Evolutionary conservation across 2,888 invertebrate species (phyloP), one percentile per base, ranked within the genome.

Genomic region (Abscondita cerata): DNA sequence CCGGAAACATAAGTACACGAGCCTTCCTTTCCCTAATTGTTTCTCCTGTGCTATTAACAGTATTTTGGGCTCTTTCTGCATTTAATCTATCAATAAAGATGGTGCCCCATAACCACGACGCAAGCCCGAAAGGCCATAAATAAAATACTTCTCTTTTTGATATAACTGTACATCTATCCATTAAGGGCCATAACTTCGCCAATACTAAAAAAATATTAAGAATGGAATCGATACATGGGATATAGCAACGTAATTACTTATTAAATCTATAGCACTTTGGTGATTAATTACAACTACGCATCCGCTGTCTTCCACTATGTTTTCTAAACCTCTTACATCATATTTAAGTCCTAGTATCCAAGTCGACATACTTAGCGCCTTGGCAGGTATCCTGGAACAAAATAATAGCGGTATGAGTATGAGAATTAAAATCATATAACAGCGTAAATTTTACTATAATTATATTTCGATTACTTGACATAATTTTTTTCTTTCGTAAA

Each of bases 1-100:
- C 97, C 0, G 97, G 96, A 79, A 95, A 98, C 64, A 98, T 85
- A 76, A 94, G 85, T 52, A 97, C 82, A 79, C 90, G 90, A 61
- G 61, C 62, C 82, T 89, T 88, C 65, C 86, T 82, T 18, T 86
- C 81, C 67, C 83, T 85, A 40, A 92, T 89, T 19, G 87, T 88
- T 51, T 83, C 81, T 1, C 89, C 87, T 65, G 92, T 90, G 63
- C 87, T 85, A 76, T 91, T 90, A 71, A 95, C 85, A 0, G 90
- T 87, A 56, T 86, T 84, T 33, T 89, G 86, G 0, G 95, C 92
- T 64, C 89, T 88, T 40, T 83, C 83, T 33, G 86, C 84, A 25
- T 91, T 90, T 0, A 88, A 84, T 64, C 96, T 83, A 80, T 95
- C 89, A 50, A 96, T 93, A 78, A 93, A 96, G 54, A 96, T 87